These are phyloP conservation scores for Amblyopsis hoosieri DNA, from an alignment of 2,797 vertebrate species.

Conservation along the genomic window DNA sequence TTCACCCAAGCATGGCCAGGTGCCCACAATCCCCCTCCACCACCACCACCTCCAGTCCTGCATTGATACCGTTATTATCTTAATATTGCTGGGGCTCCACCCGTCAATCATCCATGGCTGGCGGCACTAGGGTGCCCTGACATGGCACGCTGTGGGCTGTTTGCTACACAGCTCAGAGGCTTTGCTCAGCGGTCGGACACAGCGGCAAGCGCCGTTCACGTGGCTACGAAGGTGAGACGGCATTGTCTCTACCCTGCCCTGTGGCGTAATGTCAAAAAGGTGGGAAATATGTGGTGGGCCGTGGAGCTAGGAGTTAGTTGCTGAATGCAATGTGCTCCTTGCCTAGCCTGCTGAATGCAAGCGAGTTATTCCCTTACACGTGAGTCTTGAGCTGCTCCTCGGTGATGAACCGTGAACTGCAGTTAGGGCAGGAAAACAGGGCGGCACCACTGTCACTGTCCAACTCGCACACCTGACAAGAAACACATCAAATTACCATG, in stretches of 20 bases:
- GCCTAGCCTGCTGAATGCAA: neutral
- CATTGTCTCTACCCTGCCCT: conserved; percentile 57
- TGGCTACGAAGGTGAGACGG: conserved; percentile 5
- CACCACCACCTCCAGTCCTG: conserved; percentile 13
- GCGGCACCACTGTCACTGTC: conserved; percentile 60
- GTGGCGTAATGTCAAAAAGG: neutral
- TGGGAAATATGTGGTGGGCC: conserved; percentile 28
- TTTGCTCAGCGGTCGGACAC: conserved; percentile 43
- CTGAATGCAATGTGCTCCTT: neutral
- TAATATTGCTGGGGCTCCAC: conserved; percentile 59
- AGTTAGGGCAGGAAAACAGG: conserved; percentile 83
- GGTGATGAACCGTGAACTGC: conserved; percentile 85
- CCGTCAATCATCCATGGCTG: conserved; percentile 64
- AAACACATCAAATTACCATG: conserved; percentile 2
- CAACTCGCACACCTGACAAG: conserved; percentile 47
- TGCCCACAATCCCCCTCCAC: conserved; percentile 9
- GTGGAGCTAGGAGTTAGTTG: neutral
- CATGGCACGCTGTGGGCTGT: conserved; percentile 40
- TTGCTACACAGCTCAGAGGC: conserved; percentile 52
- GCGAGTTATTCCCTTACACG: conserved; percentile 65
- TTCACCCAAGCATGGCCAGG: conserved; percentile 26
- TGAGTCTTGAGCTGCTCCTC: conserved; percentile 81
- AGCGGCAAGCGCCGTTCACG: conserved; percentile 39
- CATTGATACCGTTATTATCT: conserved; percentile 56
- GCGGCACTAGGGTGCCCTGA: conserved; percentile 56